Percentiles rank a stretch among this genome's conserved stretches.
Conservation (phyloP, 2,113 vertebrate species). For the Alces alces region DNA sequence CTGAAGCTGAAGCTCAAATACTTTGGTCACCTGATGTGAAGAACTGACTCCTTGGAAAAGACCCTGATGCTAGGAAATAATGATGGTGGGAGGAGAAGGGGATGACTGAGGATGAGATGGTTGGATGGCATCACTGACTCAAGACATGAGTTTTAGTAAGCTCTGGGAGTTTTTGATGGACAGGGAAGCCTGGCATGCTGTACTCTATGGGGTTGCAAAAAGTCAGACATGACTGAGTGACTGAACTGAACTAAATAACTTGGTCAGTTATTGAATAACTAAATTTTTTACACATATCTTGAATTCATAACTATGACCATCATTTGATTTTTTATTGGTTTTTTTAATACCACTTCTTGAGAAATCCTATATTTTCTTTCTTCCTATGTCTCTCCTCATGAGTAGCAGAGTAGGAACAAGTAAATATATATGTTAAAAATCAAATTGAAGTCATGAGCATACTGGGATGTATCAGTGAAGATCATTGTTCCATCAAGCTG, state of each 20-base stretch:
- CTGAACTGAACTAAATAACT: not conserved
- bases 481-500: not conserved
- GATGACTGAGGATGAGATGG: not conserved
- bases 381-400: not conserved
- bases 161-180: not conserved
- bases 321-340: not conserved
- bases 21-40: not conserved
- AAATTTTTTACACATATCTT: not conserved
- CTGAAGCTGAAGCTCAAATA: not conserved
- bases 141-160: not conserved
- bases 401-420: rapidly evolving
- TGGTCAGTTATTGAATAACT: not conserved
- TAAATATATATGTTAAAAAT: not conserved
- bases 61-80: not conserved
- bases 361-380: not conserved
- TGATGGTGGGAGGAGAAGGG: not conserved
- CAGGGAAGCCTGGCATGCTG: not conserved
- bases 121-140: not conserved
- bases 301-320: not conserved
- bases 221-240: not conserved
- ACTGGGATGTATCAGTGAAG: not conserved
- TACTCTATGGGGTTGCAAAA: not conserved
- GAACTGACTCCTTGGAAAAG: not conserved
- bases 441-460: not conserved
- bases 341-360: not conserved